Evolutionary conservation across 2,113 vertebrate species (phyloP), one percentile per base, ranked within the genome.

Genomic region (Ailurus styani): DNA sequence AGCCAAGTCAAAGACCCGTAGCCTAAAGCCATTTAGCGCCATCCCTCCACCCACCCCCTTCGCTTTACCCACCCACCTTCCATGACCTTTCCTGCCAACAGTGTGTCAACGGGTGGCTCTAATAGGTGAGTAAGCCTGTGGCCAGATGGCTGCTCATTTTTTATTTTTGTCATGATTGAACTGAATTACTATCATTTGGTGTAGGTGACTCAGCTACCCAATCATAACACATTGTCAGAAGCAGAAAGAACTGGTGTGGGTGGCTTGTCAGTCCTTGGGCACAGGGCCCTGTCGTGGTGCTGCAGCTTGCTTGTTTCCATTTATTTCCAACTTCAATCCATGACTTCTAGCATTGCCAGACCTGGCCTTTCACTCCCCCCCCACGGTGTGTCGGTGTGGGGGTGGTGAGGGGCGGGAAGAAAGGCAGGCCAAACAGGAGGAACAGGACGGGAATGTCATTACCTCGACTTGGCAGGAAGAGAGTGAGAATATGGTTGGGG

Each of bases 201-300:
- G 62, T 37, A 83, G 95, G 97, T 96, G 98, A 97, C 97, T 97
- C 98, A 96, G 96, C 57, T 18, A 2, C 50, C 81, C 47, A 64
- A 83, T 96, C 96, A 86, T 70, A 83, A 60, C 89, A 82, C 37
- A 93, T 94, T 96, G 89, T 0, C 5, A 72, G 82, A 72, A 97
- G 94, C 13, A 77, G 62, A 92, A 68, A 93, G 96, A 64, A 45
- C 7, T 25, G 68, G 92, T 42, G 96, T 94, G 81, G 98, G 97
- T 68, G 90, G 27, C 45, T 98, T 95, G 83, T 23, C 72, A 1
- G 34, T 23, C 90, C 96, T 85, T 83, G 91, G 70, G 87, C 86
- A 45, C 47, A 17, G 73, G 72, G 89, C 93, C 64, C 37, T 95
- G 70, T 97, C 7, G 0, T 40, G 77, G 82, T 50, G 66, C 85